phyloP scores from a whole-genome alignment of 2,113 vertebrate genomes.

The Alces alces region DNA sequence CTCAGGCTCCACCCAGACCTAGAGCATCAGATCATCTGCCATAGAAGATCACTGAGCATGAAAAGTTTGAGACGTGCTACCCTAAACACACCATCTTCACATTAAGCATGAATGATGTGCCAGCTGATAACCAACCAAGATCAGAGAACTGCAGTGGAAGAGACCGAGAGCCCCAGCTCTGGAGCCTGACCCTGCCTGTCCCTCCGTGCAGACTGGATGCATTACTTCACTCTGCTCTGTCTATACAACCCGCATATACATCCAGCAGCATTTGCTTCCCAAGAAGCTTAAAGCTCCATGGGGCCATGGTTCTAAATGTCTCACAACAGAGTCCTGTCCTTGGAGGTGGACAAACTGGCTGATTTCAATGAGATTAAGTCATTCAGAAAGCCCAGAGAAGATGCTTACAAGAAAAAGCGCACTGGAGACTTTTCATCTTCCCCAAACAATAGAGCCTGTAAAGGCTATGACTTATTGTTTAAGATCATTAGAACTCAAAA shows the following conservation, averaged over 20 bases:
- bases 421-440: not conserved
- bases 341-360: not conserved
- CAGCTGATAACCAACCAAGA: not conserved
- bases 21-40: not conserved
- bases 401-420: not conserved
- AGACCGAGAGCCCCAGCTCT: not conserved
- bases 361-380: not conserved
- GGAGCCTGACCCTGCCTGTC: not conserved
- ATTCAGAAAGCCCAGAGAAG: not conserved
- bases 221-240: not conserved
- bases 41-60: not conserved
- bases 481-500: not conserved
- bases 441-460: not conserved
- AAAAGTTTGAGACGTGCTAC: not conserved
- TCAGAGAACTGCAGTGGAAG: not conserved
- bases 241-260: not conserved
- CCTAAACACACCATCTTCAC: not conserved
- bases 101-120: not conserved
- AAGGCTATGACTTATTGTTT: not conserved
- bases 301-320: not conserved
- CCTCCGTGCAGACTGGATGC: accelerated
- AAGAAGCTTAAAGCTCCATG: not conserved
- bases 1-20: not conserved
- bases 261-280: not conserved
- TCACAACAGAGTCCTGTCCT: not conserved